Conservation (phyloP, 2,888 invertebrate species). For the Phytoseiulus persimilis region DNA sequence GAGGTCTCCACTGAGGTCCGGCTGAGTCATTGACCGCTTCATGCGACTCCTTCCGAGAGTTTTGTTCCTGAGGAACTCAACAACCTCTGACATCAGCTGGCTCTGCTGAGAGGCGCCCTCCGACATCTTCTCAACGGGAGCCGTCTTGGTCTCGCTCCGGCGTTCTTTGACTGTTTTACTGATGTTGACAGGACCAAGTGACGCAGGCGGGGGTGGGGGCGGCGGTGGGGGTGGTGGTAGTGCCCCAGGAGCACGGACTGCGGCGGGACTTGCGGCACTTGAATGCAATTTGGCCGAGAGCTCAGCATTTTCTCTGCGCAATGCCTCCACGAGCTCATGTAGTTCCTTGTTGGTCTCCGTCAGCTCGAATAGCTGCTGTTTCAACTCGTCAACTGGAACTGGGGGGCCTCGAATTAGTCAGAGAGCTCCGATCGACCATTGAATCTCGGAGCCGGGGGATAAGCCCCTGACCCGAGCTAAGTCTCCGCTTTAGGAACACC, state of each 20-base stretch:
- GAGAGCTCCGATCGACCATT: neutral
- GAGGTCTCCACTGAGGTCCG: conserved; percentile 11
- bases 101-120: neutral
- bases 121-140: neutral
- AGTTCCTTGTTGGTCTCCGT: neutral
- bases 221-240: conserved; percentile 22
- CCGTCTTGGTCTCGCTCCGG: neutral
- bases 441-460: too few species aligned
- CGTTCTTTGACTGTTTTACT: neutral
- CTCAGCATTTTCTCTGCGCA: conserved; percentile 18
- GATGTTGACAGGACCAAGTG: neutral
- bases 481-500: too few species aligned
- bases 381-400: neutral
- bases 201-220: neutral
- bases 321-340: neutral
- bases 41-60: neutral
- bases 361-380: neutral
- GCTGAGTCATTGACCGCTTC: conserved; percentile 31
- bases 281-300: neutral
- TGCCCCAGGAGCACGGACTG: neutral
- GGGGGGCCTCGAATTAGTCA: neutral
- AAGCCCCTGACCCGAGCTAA: too few species aligned
- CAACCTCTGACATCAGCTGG: conserved; percentile 27
- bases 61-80: conserved; percentile 7
- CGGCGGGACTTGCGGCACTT: too few species aligned